Base-by-base conservation (phyloP, 1,140 invertebrate species). In the Drosophila neocordata region DNA sequence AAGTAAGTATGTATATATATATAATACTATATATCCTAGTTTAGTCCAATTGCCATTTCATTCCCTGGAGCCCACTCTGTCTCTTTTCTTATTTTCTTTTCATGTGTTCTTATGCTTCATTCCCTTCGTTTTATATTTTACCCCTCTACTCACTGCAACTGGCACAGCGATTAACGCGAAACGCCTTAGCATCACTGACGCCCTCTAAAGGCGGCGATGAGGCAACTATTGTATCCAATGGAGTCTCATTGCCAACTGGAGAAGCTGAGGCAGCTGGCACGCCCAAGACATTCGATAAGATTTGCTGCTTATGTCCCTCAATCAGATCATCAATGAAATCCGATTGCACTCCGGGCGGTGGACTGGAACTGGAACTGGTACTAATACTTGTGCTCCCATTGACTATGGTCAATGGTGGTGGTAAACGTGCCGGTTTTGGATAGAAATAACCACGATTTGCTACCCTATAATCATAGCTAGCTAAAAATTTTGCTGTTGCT, bases 261-360 rank as follows among this genome's bases (percentile, higher is more conserved):
- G 41, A 15, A 48, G 53, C 53, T 56, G 24, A 27, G 27, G 53
- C 22, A 56, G 27, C 24, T 34, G 22, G 59, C 52, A 44, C 79
- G 48, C 84, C 84, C 67, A 91, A 55, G 12, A 91, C 78, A 62
- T 70, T 90, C 51, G 79, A 72, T 59, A 91, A 77, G 66, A 91
- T 91, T 79, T 91, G 89, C 65, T 91, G 81, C 69, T 91, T 91
- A 11, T 91, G 89, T 24, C 67, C 71, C 73, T 81, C 83, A 56
- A 91, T 91, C 60, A 91, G 76, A 74, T 91, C 89, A 61, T 91
- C 89, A 55, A 91, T 91, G 67, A 84, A 91, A 65, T 91, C 89
- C 44, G 79, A 72, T 66, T 91, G 89, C 8, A 77, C 77, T n/a
- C 72, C 85, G 0, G 79, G 69, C 20, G 79, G 74, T 22, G 55